Conservation (phyloP, 2,797 vertebrate genomes). For the Telmatherina bonti region DNA sequence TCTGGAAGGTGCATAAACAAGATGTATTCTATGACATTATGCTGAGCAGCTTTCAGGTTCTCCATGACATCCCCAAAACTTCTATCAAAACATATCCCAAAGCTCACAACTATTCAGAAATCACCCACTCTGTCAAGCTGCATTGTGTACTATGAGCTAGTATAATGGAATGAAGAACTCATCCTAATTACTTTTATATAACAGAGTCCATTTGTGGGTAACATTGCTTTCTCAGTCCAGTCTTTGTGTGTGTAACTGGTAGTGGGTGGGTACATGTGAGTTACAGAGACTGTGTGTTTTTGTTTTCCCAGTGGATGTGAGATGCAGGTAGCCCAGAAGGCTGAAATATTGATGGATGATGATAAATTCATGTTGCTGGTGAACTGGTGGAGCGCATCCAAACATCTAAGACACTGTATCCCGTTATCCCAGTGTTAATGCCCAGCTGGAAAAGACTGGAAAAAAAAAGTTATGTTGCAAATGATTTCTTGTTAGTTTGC, state of each 20-base stretch:
- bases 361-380: constrained; percentile 72
- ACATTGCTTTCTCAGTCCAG: constrained; percentile 1
- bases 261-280: constrained; percentile 28
- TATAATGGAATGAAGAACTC: neutral
- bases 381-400: constrained; percentile 43
- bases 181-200: neutral
- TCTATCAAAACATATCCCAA: constrained; percentile 12
- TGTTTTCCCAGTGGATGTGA: constrained; percentile 59
- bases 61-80: constrained; percentile 13
- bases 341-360: constrained; percentile 82
- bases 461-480: neutral
- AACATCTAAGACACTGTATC: constrained; percentile 19
- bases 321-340: constrained; percentile 66
- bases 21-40: constrained; percentile 20
- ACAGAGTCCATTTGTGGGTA: neutral
- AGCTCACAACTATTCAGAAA: neutral
- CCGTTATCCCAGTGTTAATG: constrained; percentile 17
- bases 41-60: neutral
- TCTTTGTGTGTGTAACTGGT: constrained; percentile 17
- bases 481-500: constrained; percentile 4
- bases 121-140: neutral
- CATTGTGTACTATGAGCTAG: neutral
- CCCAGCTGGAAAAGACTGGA: neutral
- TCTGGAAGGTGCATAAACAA: constrained; percentile 22
- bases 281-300: constrained; percentile 45